phyloP scores from a whole-genome alignment of 2,113 vertebrate genomes.

The Mormoops blainvillei region DNA sequence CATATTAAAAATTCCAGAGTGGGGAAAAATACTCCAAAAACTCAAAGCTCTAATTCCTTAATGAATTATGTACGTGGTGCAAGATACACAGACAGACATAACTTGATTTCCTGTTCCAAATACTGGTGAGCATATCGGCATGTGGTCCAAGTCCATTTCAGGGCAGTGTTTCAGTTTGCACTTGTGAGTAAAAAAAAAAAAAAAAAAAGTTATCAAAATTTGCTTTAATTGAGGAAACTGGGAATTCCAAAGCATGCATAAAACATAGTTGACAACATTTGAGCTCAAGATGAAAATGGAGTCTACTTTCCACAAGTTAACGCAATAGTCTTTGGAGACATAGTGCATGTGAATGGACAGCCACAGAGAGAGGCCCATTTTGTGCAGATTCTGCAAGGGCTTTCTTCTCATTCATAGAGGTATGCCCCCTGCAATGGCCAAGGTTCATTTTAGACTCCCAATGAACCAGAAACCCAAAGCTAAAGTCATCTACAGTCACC shows the following conservation, averaged over 20 bases:
- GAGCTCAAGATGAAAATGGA: slow-evolving; percentile 34
- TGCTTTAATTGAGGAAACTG: slow-evolving; percentile 61
- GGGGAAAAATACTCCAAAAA: slow-evolving; percentile 32
- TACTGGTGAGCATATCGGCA: background rate
- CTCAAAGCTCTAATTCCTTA: slow-evolving; percentile 61
- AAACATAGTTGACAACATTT: slow-evolving; percentile 4
- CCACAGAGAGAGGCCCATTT: background rate
- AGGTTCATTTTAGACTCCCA: slow-evolving; percentile 63
- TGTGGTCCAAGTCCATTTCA: background rate
- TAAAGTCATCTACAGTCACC: slow-evolving; percentile 36
- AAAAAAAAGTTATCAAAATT: slow-evolving; percentile 60
- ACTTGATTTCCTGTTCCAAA: slow-evolving; percentile 62
- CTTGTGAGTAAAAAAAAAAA: slow-evolving; percentile 23
- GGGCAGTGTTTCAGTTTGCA: slow-evolving; percentile 37
- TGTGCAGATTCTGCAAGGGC: background rate
- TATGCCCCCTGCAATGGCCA: background rate
- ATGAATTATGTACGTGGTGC: slow-evolving; percentile 63
- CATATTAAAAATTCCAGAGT: slow-evolving; percentile 74
- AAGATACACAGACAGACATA: slow-evolving; percentile 50
- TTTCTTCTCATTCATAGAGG: background rate
- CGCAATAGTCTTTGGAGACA: slow-evolving; percentile 28
- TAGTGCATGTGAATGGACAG: background rate
- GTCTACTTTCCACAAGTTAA: slow-evolving; percentile 24
- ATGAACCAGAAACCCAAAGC: slow-evolving; percentile 62
- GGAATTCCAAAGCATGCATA: slow-evolving; percentile 57